Percentiles rank a stretch among this genome's conserved stretches.
Conservation (phyloP, 92 coral and sea anemone genomes). For the Porites evermanni region DNA sequence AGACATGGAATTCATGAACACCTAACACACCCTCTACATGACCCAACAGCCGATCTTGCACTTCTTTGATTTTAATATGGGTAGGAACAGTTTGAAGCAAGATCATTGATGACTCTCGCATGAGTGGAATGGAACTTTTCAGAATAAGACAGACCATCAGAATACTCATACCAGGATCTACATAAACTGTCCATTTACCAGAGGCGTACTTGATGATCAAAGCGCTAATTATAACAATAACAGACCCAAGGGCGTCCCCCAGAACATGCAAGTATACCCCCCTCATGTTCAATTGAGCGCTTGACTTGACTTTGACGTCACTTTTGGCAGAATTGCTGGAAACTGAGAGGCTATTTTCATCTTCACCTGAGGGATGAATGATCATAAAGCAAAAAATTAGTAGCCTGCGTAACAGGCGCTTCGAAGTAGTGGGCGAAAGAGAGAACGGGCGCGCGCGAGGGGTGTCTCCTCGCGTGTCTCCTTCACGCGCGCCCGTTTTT, state of each 20-base stretch:
- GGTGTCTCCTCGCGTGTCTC: too few species aligned
- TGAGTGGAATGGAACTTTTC: slow-evolving; percentile 92
- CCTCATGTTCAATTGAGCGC: slow-evolving; percentile 97
- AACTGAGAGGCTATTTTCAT: slow-evolving; percentile 18
- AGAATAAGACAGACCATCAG: slow-evolving; percentile 87
- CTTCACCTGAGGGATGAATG: slow-evolving; percentile 14
- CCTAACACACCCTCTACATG: slow-evolving; percentile 92
- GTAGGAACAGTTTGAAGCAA: slow-evolving; percentile 98
- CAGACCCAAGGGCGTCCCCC: slow-evolving; percentile 99
- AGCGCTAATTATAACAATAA: slow-evolving; percentile 93
- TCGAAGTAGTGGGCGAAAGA: too few species aligned
- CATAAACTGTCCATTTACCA: slow-evolving; percentile 93
- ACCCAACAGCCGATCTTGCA: slow-evolving; percentile 89
- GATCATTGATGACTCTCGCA: slow-evolving; percentile 94
- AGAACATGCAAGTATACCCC: slow-evolving; percentile 97
- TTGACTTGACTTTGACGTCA: slow-evolving; percentile 49
- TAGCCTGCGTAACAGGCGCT: too few species aligned
- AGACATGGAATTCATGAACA: slow-evolving; percentile 98
- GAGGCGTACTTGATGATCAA: slow-evolving; percentile 88
- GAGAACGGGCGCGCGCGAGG: too few species aligned
- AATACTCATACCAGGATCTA: slow-evolving; percentile 96
- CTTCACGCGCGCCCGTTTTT: too few species aligned
- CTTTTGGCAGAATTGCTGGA: slow-evolving; percentile 15
- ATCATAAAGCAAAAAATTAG: background rate
- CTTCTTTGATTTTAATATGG: slow-evolving; percentile 93